phyloP scores from a whole-genome alignment of 2,113 vertebrate genomes.

The Rhegmatorhina hoffmannsi region DNA sequence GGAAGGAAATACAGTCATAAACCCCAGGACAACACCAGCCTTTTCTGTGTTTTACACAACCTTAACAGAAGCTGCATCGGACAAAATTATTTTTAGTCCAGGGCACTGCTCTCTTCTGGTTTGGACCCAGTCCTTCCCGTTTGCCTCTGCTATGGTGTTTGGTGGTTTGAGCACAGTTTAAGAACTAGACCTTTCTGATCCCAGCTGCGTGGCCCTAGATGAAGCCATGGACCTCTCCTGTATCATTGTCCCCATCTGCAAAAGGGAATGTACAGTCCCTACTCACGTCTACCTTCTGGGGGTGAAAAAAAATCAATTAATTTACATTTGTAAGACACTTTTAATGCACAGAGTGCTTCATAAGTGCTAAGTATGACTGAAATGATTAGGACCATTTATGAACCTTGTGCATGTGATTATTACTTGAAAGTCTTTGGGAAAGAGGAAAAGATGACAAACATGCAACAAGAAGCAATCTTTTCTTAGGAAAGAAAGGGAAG shows the following conservation, averaged over 20 bases:
- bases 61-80: background rate
- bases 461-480: accelerated
- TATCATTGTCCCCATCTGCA: background rate
- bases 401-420: background rate
- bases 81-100: slow-evolving; percentile 14
- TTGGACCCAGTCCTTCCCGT: slow-evolving; percentile 8
- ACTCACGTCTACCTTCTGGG: background rate
- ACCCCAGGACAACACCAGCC: background rate
- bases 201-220: background rate
- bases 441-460: background rate
- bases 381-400: background rate
- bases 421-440: background rate
- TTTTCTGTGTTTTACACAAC: background rate
- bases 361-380: background rate
- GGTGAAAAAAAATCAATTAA: background rate
- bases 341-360: accelerated
- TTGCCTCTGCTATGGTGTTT: background rate
- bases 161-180: background rate
- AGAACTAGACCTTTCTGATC: background rate
- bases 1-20: background rate
- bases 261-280: background rate
- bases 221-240: accelerated
- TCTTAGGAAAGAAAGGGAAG: background rate
- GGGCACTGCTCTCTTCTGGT: background rate
- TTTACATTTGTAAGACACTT: background rate